Base-by-base conservation (phyloP, 2,797 vertebrate genomes). In the Anableps anableps region DNA sequence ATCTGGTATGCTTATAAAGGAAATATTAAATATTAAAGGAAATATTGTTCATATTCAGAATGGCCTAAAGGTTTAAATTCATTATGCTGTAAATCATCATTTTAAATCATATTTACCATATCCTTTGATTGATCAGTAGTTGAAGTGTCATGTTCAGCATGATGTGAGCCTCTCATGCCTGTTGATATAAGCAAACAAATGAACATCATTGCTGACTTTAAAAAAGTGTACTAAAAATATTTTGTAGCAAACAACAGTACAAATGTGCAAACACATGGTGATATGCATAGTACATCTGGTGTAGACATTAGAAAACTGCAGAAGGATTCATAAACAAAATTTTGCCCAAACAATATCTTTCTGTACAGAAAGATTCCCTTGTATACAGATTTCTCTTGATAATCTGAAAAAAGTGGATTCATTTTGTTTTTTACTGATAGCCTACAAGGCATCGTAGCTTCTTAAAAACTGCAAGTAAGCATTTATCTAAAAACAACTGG, bases 241-340 rank as follows among this genome's bases (percentile, higher is more conserved):
- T 23, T 6, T 7, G 6, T 53, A 55, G n/a, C 53, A 53, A 53
- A 55, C 26, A 71, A 1, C 23, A 23, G 26, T 5, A 55, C 1
- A n/a, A 1, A 74, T 0, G 4, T 26, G 5, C 23, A 16, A 2
- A 48, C 10, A 0, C n/a, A 58, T 36, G 21, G 4, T 19, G 5
- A 21, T 10, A 38, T 23, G 14, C 3, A 17, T 7, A 55, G 9
- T 0, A 41, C 11, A 0, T 29, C 43, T 34, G 11, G 0, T 0
- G 29, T 26, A 71, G 41, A 45, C 4, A 29, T 43, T 26, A 29
- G 11, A 45, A 2, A 51, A 36, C 3, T 16, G 0, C 2, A 13
- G 29, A 29, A 47, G 16, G 17, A 26, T 34, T 26, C 36, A 74
- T n/a, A 21, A 9, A 29, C 23, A 55, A 74, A 38, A 14, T 11